These are phyloP conservation scores for Pseudoips prasinana DNA, from an alignment of 2,888 invertebrate species.

Conservation along the genomic window DNA sequence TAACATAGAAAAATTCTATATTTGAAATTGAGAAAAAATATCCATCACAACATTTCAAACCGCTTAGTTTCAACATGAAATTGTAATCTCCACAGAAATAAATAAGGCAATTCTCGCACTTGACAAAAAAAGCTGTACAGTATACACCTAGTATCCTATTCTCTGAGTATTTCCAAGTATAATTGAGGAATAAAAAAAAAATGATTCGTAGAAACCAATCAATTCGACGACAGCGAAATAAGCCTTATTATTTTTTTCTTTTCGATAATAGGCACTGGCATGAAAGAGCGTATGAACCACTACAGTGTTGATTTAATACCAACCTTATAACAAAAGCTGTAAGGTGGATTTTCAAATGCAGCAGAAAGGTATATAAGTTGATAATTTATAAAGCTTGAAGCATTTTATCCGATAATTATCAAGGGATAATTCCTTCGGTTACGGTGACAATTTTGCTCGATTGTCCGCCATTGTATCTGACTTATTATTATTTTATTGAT, in stretches of 20 bases:
- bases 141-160: slow-evolving; percentile 27
- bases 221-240: slow-evolving; percentile 53
- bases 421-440: slow-evolving; percentile 52
- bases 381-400: slow-evolving; percentile 39
- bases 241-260: slow-evolving; percentile 46
- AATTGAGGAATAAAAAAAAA: slow-evolving; percentile 45
- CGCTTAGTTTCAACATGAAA: slow-evolving; percentile 16
- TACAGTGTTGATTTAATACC: slow-evolving; percentile 14
- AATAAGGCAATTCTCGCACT: slow-evolving; percentile 16
- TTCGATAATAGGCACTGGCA: slow-evolving; percentile 49
- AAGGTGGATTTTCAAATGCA: slow-evolving; percentile 32
- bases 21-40: slow-evolving; percentile 11
- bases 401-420: slow-evolving; percentile 63
- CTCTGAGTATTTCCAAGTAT: slow-evolving; percentile 50
- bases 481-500: slow-evolving; percentile 34
- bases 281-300: slow-evolving; percentile 29
- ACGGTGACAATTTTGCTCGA: slow-evolving; percentile 62
- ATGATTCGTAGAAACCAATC: slow-evolving; percentile 64
- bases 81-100: slow-evolving; percentile 31
- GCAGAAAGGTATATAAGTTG: slow-evolving; percentile 23
- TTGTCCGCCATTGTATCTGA: slow-evolving; percentile 33
- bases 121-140: slow-evolving; percentile 26
- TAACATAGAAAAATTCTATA: slow-evolving; percentile 21
- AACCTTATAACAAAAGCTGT: slow-evolving; percentile 3
- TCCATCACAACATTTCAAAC: slow-evolving; percentile 22